Conservation (phyloP, 2,888 invertebrate genomes). For the Chalcosyrphus nemorum region DNA sequence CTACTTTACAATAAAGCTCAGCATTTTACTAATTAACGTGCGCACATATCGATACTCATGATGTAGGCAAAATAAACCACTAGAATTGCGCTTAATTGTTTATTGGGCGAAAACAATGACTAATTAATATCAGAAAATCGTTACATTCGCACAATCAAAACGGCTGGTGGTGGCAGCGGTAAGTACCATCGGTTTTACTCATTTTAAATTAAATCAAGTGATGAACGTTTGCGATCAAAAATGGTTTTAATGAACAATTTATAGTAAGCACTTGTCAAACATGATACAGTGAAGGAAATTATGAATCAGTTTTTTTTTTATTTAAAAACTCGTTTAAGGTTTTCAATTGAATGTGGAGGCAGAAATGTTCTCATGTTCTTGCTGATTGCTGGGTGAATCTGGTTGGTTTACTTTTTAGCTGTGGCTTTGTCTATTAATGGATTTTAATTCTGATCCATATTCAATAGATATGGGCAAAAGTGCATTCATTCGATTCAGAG, state of each 20-base stretch:
- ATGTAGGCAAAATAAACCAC: background rate
- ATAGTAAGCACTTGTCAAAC: background rate
- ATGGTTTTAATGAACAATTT: slow-evolving; percentile 7
- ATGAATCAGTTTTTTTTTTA: too few relatives aligned
- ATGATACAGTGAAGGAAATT: too few relatives aligned
- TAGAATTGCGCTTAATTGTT: background rate
- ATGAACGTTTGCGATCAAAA: background rate
- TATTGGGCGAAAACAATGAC: background rate
- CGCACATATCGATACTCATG: background rate
- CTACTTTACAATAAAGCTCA: background rate
- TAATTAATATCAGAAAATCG: background rate
- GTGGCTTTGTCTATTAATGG: too few relatives aligned
- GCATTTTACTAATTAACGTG: background rate
- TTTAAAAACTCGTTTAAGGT: too few relatives aligned
- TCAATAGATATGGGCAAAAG: too few relatives aligned
- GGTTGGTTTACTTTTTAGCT: too few relatives aligned
- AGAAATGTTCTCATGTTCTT: too few relatives aligned
- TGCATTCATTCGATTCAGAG: too few relatives aligned
- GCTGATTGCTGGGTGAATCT: too few relatives aligned
- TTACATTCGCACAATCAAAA: background rate
- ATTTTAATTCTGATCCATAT: too few relatives aligned
- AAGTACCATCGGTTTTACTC: background rate
- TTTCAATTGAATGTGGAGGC: too few relatives aligned
- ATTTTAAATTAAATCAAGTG: slow-evolving; percentile 9
- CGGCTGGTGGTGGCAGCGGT: background rate